Evolutionary conservation across 2,797 vertebrate species (phyloP), one percentile per base, ranked within the genome.

Genomic region (Pachyuromys duprasi): DNA sequence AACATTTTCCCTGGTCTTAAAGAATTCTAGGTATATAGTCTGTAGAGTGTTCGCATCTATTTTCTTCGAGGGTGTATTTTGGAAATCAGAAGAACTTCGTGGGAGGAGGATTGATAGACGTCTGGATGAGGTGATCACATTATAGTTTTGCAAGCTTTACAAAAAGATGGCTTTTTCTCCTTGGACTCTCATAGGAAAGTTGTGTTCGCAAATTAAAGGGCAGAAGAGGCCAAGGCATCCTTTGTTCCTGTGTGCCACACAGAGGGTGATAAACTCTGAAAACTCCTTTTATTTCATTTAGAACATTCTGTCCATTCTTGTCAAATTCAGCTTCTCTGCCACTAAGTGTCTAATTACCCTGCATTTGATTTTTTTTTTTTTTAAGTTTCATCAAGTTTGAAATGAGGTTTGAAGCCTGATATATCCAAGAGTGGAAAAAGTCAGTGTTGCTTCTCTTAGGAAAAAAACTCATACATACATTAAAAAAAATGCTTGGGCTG

Each of bases 1-100:
- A 92, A 74, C 62, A 57, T 82, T 97, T 95, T 70, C 90, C 97
- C 86, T 95, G 97, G 97, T 97, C 97, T 97, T 96, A 97, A 36
- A 24, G 83, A 49, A 28, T 31, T 7, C 57, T 26, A 95, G 81
- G 1, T 57, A 39, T 53, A 94, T 89, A 4, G 0, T 26, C 94
- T 80, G 8, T 45, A 82, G 90, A 75, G 3, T 89, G 53, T 60
- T 79, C 65, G 15, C 39, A 57, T 88, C 74, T 76, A 12, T 55
- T 5, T 63, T 86, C 22, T 86, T 96, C 0, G 0, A 11, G 0
- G 8, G n/a, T 49, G 13, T 75, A 69, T 91, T 49, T 90, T 94
- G 80, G 55, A 11, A 49, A 69, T 72, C 3, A 57, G 55, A 72
- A 81, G 22, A 84, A 22, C 33, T 14, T 84, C 45, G 11, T 18